Evolutionary conservation across 2,797 vertebrate species (phyloP).

Genomic region (Neopelma chrysocephalum): DNA sequence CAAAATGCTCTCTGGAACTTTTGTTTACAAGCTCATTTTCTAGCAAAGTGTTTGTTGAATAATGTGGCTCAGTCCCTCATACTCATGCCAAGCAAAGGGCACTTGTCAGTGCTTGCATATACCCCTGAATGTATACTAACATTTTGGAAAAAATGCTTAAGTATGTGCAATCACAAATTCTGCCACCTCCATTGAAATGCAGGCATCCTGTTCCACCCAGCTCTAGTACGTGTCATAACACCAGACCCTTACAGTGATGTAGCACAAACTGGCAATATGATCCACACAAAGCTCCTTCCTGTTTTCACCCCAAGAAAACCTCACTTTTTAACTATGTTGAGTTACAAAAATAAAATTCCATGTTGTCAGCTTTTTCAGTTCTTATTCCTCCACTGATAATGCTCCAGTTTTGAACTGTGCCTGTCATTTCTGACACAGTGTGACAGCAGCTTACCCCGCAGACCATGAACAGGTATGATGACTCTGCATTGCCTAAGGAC

Average conservation of each 20-base stretch:
- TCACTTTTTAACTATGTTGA: neutral
- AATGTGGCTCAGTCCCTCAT: neutral
- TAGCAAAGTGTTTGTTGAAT: neutral
- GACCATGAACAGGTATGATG: neutral
- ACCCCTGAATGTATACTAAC: neutral
- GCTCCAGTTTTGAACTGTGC: neutral
- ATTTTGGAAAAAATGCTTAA: neutral
- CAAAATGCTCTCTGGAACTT: neutral
- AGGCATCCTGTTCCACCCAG: neutral
- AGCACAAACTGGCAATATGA: neutral
- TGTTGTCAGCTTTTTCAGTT: neutral
- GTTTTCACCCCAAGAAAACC: neutral
- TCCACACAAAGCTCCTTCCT: neutral
- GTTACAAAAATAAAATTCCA: neutral
- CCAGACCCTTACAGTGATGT: neutral
- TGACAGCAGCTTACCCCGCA: neutral
- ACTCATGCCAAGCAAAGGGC: neutral
- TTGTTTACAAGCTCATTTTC: conserved; percentile 8
- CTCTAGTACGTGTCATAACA: rapidly evolving
- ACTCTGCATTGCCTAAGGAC: neutral
- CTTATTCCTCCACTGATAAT: neutral
- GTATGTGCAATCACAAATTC: neutral
- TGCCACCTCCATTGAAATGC: neutral
- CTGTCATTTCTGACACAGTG: neutral
- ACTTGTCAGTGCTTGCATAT: neutral